phyloP scores from a whole-genome alignment of 2,113 vertebrate genomes.

The Mixornis gularis region DNA sequence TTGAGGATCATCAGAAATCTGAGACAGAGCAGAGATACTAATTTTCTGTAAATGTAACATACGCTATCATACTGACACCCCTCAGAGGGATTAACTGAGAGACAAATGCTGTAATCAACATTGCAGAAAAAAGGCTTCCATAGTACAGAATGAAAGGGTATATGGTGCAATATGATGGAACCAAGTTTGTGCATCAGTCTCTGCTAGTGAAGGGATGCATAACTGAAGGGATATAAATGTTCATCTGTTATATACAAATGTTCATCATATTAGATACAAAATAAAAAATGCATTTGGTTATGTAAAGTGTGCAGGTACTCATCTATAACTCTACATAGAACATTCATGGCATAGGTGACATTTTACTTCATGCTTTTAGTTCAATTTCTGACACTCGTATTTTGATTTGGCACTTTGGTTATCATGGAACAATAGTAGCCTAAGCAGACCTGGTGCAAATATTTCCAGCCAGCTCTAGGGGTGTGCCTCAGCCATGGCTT shows the following conservation, averaged over 20 bases:
- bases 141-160: neutral
- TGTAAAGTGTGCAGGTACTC: neutral
- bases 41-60: neutral
- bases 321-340: neutral
- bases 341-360: neutral
- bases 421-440: neutral
- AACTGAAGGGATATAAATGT: neutral
- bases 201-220: neutral
- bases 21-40: neutral
- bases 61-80: neutral
- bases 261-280: neutral
- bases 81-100: neutral
- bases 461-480: neutral
- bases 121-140: neutral
- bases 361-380: neutral
- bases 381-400: accelerated
- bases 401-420: neutral
- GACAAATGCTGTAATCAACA: neutral
- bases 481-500: neutral
- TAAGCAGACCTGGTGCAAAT: neutral
- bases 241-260: neutral
- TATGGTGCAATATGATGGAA: neutral
- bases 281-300: neutral
- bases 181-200: neutral
- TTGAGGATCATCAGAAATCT: neutral